These are phyloP conservation scores for Silurus asotus DNA, from an alignment of 2,113 vertebrate species.

Conservation along the genomic window DNA sequence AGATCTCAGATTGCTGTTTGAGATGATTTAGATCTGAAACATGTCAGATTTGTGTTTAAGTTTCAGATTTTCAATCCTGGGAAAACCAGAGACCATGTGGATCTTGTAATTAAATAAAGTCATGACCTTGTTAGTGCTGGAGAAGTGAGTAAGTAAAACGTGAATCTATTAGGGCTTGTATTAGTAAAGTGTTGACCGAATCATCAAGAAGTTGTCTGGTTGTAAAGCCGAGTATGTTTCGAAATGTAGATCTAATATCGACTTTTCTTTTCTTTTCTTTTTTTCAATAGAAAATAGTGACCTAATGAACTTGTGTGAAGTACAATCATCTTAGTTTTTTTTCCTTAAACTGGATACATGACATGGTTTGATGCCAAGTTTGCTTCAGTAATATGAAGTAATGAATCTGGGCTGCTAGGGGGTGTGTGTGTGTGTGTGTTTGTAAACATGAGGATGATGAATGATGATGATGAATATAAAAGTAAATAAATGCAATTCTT, in stretches of 20 bases:
- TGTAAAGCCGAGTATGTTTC: neutral
- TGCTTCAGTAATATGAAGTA: slow-evolving; percentile 22
- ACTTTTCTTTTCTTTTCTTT: neutral
- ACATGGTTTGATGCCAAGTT: slow-evolving; percentile 47
- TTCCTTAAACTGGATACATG: slow-evolving; percentile 39
- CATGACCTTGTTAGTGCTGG: neutral
- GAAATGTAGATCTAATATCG: slow-evolving; percentile 47
- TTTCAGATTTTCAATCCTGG: neutral
- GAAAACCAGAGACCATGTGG: neutral
- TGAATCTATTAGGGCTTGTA: neutral
- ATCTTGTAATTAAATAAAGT: neutral
- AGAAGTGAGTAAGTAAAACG: neutral
- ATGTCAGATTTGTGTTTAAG: neutral
- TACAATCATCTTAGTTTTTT: slow-evolving; percentile 68
- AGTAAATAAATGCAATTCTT: slow-evolving; percentile 57
- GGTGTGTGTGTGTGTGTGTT: slow-evolving; percentile 38
- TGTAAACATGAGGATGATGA: slow-evolving; percentile 9
- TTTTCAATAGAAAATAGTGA: neutral
- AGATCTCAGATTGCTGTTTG: no score
- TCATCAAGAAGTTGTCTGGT: neutral
- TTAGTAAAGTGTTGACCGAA: no score
- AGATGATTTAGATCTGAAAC: no score
- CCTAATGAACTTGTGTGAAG: slow-evolving; percentile 65
- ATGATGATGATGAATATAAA: slow-evolving; percentile 23
- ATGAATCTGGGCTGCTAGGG: slow-evolving; percentile 47